These are phyloP conservation scores for Chrysolina haemoptera DNA, from an alignment of 2,888 invertebrate species.

Conservation along the genomic window DNA sequence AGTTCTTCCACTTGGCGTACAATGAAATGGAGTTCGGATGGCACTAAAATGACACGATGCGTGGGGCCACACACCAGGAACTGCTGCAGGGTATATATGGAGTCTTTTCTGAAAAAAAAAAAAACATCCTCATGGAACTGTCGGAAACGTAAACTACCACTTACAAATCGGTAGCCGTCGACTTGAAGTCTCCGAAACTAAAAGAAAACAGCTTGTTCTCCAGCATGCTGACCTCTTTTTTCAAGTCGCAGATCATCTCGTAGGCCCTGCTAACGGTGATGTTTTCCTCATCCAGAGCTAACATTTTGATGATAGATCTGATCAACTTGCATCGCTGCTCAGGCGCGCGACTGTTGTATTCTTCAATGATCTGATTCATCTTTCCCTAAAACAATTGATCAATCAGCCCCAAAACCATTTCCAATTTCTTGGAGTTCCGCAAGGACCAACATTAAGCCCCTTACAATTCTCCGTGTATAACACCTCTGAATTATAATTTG, in stretches of 20 bases:
- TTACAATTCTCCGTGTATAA: not conserved
- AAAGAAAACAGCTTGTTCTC: slow-evolving; percentile 48
- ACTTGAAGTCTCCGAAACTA: slow-evolving; percentile 39
- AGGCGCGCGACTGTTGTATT: slow-evolving; percentile 31
- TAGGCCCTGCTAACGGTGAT: slow-evolving; percentile 42
- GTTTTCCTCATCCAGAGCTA: slow-evolving; percentile 38
- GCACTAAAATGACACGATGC: slow-evolving; percentile 52
- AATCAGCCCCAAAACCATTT: slow-evolving; percentile 8
- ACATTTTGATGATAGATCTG: slow-evolving; percentile 43
- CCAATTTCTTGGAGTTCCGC: not conserved
- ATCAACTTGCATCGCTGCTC: slow-evolving; percentile 47
- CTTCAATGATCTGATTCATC: slow-evolving; percentile 49
- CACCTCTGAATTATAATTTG: not conserved
- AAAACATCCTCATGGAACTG: not conserved
- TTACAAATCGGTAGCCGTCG: slow-evolving; percentile 45
- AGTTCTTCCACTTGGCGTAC: slow-evolving; percentile 51
- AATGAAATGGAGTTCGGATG: slow-evolving; percentile 51
- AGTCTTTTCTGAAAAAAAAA: slow-evolving; percentile 47
- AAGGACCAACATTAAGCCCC: not conserved
- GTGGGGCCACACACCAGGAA: slow-evolving; percentile 57
- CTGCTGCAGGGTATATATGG: slow-evolving; percentile 47
- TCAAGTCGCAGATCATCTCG: slow-evolving; percentile 45
- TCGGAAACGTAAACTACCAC: slow-evolving; percentile 21
- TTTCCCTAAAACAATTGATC: slow-evolving; percentile 43
- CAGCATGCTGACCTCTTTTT: slow-evolving; percentile 45